Percentiles rank a stretch among this genome's conserved stretches.
These are phyloP conservation scores for Adelges cooleyi DNA, from an alignment of 1,140 invertebrate genomes.

Conservation along the genomic window DNA sequence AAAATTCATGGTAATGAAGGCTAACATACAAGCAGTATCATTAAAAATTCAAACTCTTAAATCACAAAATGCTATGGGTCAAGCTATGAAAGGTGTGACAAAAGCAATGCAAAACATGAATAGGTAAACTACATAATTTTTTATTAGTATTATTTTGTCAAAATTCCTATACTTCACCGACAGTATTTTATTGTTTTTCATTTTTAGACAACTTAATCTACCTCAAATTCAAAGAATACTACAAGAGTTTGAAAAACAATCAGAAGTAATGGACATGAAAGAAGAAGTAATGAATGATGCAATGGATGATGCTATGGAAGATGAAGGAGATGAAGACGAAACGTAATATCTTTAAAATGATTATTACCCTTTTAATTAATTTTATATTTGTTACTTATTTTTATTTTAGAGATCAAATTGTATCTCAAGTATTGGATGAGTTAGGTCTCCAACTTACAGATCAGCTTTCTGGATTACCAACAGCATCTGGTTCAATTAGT, in stretches of 20 bases:
- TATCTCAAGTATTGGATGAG: conserved; percentile 91
- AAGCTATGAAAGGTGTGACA: conserved; percentile 98
- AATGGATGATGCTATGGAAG: conserved; percentile 98
- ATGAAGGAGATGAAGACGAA: conserved; percentile 96
- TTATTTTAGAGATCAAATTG: conserved; percentile 65
- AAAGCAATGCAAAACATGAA: conserved; percentile 99
- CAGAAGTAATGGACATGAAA: conserved; percentile 99
- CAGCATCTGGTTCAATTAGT: conserved; percentile 49
- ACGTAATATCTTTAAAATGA: conserved; percentile 47
- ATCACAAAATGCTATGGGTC: conserved; percentile 98
- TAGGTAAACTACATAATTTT: conserved; percentile 51
- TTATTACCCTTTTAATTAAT: neutral
- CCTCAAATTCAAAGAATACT: conserved; percentile 99
- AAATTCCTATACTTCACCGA: neutral
- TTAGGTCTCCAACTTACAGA: conserved; percentile 87
- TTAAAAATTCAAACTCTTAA: conserved; percentile 96
- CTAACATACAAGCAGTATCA: conserved; percentile 98
- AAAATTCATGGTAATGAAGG: conserved; percentile 99
- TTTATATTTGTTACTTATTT: conserved; percentile 28
- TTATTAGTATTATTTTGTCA: neutral
- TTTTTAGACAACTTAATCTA: conserved; percentile 75
- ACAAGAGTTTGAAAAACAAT: conserved; percentile 98
- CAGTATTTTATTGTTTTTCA: neutral
- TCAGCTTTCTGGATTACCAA: conserved; percentile 75
- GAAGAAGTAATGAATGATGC: conserved; percentile 99